Base-by-base conservation (phyloP, 1,140 invertebrate genomes). In the Drosophila orena region DNA sequence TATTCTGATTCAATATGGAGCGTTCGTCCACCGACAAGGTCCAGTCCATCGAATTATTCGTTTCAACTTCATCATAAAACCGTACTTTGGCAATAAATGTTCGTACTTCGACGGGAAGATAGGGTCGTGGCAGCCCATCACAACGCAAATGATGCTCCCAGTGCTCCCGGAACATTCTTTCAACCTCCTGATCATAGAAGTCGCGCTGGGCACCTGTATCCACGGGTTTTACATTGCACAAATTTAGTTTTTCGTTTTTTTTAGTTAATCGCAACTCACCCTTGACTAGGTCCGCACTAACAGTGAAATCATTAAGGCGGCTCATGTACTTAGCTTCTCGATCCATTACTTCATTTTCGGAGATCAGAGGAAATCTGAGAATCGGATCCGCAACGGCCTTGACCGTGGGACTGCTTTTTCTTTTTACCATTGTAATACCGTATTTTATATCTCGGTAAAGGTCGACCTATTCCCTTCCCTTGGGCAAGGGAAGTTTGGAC, bases 131-230 rank as follows among this genome's bases (percentile, higher is more conserved):
- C n/a, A 91, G 14, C 0, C 83, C 86, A 59, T 81, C 76, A 8
- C 90, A 91, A 10, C 65, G 68, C 38, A 90, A 15, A 42, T 66
- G 76, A 20, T 69, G 62, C 0, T 73, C 57, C 90, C 90, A 91
- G n/a, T 74, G 66, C 1, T 62, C 79, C 7, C 24, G 17, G 5
- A 4, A 6, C 2, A 46, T 50, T 7, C 76, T 46, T 0, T 47
- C 22, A 1, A n/a, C 7, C 37, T 78, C 69, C 22, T 66, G 34
- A 2, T 38, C n/a, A 7, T 55, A 44, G 0, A 55, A 79, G 3
- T 88, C 71, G 2, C 7, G 14, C 0, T 46, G 14, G 10, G 75
- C 66, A n/a, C 44, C 81, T 86, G n/a, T 10, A 24, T 24, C 24
- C 3, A 15, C 1, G 2, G n/a, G 14, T 4, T 2, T 22, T 6